A percentile compares a stretch with the other conserved stretches of the same genome.
Conservation (phyloP, 1,140 invertebrate species). For the Spodoptera frugiperda region DNA sequence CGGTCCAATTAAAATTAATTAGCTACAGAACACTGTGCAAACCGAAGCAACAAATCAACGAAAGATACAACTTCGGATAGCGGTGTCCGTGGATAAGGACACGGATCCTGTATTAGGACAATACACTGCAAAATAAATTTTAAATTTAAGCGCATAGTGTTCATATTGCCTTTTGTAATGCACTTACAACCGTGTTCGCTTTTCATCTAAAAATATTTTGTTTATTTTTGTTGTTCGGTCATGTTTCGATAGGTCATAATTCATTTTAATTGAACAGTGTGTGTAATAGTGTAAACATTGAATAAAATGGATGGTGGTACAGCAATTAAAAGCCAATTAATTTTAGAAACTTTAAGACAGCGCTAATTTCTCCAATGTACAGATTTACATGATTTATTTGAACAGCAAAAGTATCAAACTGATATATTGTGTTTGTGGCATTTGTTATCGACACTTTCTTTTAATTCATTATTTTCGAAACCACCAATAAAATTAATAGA, state of each 20-base stretch:
- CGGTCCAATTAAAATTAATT: constrained; percentile 86
- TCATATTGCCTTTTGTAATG: constrained; percentile 47
- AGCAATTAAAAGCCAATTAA: constrained; percentile 6
- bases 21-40: constrained; percentile 80
- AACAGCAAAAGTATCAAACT: background rate
- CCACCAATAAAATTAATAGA: too few relatives aligned
- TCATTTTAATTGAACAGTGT: constrained; percentile 22
- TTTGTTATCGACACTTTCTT: too few relatives aligned
- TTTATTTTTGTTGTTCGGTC: constrained; percentile 34
- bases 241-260: constrained; percentile 27
- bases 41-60: constrained; percentile 82
- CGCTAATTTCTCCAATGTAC: background rate
- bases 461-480: too few relatives aligned
- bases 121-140: constrained; percentile 64
- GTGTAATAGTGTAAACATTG: background rate
- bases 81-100: constrained; percentile 72
- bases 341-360: background rate
- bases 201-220: constrained; percentile 42
- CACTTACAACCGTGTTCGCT: background rate
- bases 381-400: background rate
- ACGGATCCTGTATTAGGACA: constrained; percentile 49
- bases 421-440: background rate
- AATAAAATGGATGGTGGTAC: background rate
- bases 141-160: constrained; percentile 61
- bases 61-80: constrained; percentile 80